Conservation (phyloP, 2,113 vertebrate species). For the Pomatorhinus ruficollis region DNA sequence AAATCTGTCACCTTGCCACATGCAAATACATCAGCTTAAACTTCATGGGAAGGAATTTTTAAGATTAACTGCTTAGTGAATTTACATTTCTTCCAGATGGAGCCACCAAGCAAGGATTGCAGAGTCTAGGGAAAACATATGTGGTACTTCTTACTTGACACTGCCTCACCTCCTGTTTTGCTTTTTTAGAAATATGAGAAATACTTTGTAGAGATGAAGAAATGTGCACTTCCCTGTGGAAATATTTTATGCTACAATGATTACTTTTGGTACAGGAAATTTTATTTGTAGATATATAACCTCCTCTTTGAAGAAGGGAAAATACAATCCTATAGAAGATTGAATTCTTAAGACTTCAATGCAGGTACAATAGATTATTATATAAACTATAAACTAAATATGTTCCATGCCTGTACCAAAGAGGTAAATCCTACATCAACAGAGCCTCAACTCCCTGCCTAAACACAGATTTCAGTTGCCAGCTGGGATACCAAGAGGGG, state of each 20-base stretch:
- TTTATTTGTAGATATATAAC: not conserved
- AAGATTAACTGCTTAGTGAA: not conserved
- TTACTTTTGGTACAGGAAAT: not conserved
- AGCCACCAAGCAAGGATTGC: not conserved
- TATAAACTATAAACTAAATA: not conserved
- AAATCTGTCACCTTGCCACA: not conserved
- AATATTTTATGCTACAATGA: not conserved
- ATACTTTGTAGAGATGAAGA: not conserved
- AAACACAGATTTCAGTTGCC: not conserved
- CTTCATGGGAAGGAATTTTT: not conserved
- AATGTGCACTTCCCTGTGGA: not conserved
- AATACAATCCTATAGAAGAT: not conserved
- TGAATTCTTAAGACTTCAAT: not conserved
- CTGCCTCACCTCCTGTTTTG: not conserved
- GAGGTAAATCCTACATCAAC: not conserved
- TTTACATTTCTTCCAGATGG: not conserved
- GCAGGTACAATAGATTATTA: not conserved
- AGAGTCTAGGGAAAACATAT: not conserved
- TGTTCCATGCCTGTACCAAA: not conserved
- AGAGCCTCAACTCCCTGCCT: not conserved
- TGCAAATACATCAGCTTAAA: not conserved
- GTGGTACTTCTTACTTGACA: not conserved
- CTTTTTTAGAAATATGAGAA: not conserved
- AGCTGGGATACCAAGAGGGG: not conserved
- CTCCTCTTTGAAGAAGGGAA: not conserved